phyloP scores from a whole-genome alignment of 1,140 invertebrate species.

The Eulimnadia texana region DNA sequence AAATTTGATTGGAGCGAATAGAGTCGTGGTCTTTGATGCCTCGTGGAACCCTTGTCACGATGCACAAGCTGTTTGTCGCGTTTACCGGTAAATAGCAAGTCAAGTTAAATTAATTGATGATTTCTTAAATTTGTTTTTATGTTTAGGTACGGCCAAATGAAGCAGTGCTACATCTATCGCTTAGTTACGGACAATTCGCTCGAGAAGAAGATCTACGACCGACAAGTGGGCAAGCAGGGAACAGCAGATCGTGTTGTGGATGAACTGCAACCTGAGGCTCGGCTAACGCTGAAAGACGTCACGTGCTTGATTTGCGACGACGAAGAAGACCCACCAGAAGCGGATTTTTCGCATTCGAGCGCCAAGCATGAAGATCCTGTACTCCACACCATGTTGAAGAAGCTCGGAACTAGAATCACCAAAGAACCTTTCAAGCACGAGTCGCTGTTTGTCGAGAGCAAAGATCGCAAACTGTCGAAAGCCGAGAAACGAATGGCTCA shows the following conservation, averaged over 20 bases:
- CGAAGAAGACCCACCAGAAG: constrained; percentile 54
- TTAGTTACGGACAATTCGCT: constrained; percentile 92
- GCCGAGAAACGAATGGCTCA: constrained; percentile 87
- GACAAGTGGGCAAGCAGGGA: constrained; percentile 81
- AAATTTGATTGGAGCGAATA: constrained; percentile 91
- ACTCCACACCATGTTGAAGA: constrained; percentile 53
- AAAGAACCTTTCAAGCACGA: constrained; percentile 94
- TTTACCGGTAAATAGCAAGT: constrained; percentile 50
- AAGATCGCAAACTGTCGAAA: constrained; percentile 87
- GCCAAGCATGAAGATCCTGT: constrained; percentile 67
- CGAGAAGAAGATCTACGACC: constrained; percentile 94
- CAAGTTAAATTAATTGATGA: background rate
- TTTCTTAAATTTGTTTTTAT: too few species aligned
- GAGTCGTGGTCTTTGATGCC: constrained; percentile 94
- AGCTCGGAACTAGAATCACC: constrained; percentile 52
- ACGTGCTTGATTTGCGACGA: constrained; percentile 86
- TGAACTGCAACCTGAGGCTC: constrained; percentile 91
- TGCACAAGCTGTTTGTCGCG: constrained; percentile 93
- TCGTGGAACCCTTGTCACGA: constrained; percentile 99
- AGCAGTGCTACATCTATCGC: constrained; percentile 88
- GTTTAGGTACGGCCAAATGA: constrained; percentile 87
- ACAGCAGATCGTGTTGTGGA: constrained; percentile 96
- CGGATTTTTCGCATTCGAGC: constrained; percentile 48
- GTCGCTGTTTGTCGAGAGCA: constrained; percentile 83
- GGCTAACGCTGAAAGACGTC: constrained; percentile 85